These are phyloP conservation scores for Peromyscus californicus DNA, from an alignment of 2,113 vertebrate species.

Conservation along the genomic window DNA sequence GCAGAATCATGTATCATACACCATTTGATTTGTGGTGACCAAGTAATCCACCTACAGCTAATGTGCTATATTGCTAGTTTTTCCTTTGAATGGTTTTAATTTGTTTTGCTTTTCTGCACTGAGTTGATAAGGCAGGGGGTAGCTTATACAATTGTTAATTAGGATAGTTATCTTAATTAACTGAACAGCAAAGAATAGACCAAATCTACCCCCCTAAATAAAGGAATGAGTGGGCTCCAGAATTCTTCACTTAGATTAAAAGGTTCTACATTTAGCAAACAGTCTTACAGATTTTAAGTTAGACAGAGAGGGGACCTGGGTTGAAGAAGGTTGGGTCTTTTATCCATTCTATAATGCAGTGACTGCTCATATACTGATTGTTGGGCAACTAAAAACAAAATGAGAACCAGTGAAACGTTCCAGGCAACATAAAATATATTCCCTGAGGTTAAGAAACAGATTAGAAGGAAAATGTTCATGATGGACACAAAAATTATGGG, in stretches of 20 bases:
- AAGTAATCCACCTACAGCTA: not conserved
- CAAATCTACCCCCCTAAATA: not conserved
- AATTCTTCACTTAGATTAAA: not conserved
- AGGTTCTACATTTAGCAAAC: not conserved
- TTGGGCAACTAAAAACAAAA: not conserved
- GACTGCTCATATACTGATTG: not conserved
- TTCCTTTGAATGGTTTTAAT: not conserved
- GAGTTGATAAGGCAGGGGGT: not conserved
- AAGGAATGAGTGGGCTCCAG: not conserved
- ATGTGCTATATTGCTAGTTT: not conserved
- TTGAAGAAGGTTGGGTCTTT: not conserved
- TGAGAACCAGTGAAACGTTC: not conserved
- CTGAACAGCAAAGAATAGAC: not conserved
- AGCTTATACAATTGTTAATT: not conserved
- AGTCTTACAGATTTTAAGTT: not conserved
- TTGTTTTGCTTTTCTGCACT: not conserved
- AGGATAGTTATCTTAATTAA: not conserved
- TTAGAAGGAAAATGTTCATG: not conserved
- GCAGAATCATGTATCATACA: not conserved
- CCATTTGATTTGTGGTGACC: not conserved
- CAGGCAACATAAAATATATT: not conserved
- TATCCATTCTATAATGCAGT: not conserved
- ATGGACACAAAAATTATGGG: not conserved
- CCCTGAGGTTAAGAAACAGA: not conserved
- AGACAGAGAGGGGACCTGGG: not conserved